phyloP scores from a whole-genome alignment of 2,113 vertebrate genomes.

The Malaclemys terrapin region DNA sequence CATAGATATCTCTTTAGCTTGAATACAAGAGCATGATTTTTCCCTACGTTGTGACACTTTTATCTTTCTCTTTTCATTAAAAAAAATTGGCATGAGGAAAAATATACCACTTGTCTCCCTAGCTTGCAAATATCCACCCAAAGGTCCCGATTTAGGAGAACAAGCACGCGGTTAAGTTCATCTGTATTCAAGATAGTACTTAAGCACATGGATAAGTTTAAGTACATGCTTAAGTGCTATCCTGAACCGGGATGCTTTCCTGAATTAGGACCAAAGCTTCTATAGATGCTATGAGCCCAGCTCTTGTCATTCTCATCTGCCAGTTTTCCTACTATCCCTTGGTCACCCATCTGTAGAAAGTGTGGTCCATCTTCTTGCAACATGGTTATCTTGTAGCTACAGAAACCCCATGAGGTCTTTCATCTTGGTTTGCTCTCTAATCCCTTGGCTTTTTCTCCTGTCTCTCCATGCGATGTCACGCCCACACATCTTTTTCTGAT shows the following conservation, averaged over 20 bases:
- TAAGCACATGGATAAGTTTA: not conserved
- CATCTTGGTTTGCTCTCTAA: not conserved
- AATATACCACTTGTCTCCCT: not conserved
- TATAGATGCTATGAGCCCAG: not conserved
- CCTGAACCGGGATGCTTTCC: not conserved
- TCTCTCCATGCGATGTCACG: not conserved
- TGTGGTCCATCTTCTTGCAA: not conserved
- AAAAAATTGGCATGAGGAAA: not conserved
- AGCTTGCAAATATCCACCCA: not conserved
- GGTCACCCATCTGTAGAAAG: not conserved
- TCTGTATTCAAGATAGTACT: not conserved
- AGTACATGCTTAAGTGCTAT: not conserved
- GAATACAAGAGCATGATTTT: not conserved
- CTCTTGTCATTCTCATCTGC: not conserved
- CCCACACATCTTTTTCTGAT: not conserved
- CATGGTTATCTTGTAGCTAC: not conserved
- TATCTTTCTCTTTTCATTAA: not conserved
- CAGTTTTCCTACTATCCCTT: not conserved
- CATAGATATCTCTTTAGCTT: not conserved
- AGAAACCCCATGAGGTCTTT: not conserved
- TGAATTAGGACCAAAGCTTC: not conserved
- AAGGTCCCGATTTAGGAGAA: not conserved
- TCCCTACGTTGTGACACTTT: not conserved
- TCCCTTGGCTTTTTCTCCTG: not conserved
- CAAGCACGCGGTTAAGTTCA: not conserved